Evolutionary conservation across 2,113 vertebrate species (phyloP), one percentile per base, ranked within the genome.

Genomic region (Macrotus californicus): DNA sequence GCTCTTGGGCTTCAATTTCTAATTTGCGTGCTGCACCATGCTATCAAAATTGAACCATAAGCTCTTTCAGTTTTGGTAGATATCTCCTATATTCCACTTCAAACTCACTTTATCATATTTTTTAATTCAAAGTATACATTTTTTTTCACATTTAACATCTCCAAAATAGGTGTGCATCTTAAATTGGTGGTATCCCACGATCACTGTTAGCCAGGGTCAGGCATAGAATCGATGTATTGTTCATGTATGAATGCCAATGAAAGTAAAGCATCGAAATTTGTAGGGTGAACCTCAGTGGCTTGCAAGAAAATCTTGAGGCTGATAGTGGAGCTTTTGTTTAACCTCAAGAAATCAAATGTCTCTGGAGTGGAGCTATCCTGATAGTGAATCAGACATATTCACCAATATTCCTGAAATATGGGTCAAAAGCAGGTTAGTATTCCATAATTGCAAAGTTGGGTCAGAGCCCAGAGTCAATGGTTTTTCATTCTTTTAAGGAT

Each of bases 301-400:
- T 83, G 26, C 50, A 73, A 80, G 48, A 91, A 91, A 93, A 84
- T 79, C 61, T 93, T 72, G 83, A 88, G 61, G 48, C 76, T 19
- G 64, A 93, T 41, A 80, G 39, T 66, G 22, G 36, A 83, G 13
- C 10, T 50, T 83, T 91, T 77, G 83, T 84, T 88, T 87, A 84
- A 87, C 6, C 56, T 22, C 29, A 21, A 73, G 46, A 24, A 83
- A 43, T 93, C 91, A 52, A 75, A 31, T 73, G 29, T 73, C 43
- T n/a, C 12, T n/a, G n/a, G 41, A 67, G 26, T 59, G 48, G 24
- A 34, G 6, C 66, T 84, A 15, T 80, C 48, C 14, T 82, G 29
- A 43, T 6, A 66, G 36, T 83, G 41, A 91, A 22, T 70, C 29
- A 91, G 70, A 61, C 75, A 54, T 54, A 82, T 7, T 76, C 43